phyloP scores from a whole-genome alignment of 2,113 vertebrate species.

The Nerophis lumbriciformis region DNA sequence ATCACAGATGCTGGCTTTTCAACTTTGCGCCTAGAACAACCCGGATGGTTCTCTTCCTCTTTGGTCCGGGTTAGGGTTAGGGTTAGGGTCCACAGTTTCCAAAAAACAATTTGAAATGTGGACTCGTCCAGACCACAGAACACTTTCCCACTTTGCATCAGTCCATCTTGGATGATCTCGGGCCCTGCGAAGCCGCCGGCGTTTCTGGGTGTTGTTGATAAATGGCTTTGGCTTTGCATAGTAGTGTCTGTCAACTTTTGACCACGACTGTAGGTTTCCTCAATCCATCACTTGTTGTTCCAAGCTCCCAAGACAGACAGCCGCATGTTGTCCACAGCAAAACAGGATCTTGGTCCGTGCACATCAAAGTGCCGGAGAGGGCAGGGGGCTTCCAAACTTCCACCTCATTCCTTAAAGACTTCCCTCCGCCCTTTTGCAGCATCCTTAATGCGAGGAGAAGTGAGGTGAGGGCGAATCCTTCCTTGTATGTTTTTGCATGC shows the following conservation, averaged over 20 bases:
- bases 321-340: conserved; percentile 4
- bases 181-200: too few species aligned
- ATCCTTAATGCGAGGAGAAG: conserved; percentile 48
- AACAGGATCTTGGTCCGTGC: conserved; percentile 28
- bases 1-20: too few species aligned
- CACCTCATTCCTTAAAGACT: conserved; percentile 45
- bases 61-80: too few species aligned
- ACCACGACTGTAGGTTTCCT: too few species aligned
- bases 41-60: too few species aligned
- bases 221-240: background rate
- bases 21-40: too few species aligned
- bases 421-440: conserved; percentile 33
- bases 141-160: too few species aligned
- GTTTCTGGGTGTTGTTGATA: too few species aligned
- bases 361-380: conserved; percentile 46
- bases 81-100: too few species aligned
- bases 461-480: conserved; percentile 48
- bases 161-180: too few species aligned
- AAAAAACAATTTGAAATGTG: too few species aligned
- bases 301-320: background rate
- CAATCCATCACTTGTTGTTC: background rate
- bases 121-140: too few species aligned
- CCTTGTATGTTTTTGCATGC: conserved; percentile 28
- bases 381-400: conserved; percentile 27
- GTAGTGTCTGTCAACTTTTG: background rate